Conservation (phyloP, 2,797 vertebrate species). For the Psittacula echo region DNA sequence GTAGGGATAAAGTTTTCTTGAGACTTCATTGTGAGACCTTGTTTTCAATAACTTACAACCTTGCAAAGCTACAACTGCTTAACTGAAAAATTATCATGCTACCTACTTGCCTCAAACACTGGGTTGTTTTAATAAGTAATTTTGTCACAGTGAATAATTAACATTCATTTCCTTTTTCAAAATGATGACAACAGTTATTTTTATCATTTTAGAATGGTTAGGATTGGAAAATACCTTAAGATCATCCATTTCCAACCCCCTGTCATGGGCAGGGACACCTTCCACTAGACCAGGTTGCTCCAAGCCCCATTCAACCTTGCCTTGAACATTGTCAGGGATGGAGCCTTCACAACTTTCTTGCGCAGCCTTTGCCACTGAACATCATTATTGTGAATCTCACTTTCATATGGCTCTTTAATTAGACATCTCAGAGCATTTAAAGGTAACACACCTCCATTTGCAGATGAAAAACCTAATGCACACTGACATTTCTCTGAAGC, state of each 20-base stretch:
- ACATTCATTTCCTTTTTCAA: background rate
- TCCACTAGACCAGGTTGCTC: background rate
- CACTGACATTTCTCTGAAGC: background rate
- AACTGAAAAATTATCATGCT: background rate
- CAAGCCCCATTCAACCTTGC: background rate
- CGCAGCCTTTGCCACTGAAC: background rate
- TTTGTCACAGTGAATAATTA: background rate
- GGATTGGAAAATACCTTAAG: background rate
- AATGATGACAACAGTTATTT: background rate
- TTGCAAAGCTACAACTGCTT: background rate
- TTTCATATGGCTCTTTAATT: background rate
- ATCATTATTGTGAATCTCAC: background rate
- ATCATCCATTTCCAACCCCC: background rate
- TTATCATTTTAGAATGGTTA: background rate
- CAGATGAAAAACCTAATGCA: background rate
- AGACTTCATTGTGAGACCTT: background rate
- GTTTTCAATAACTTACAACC: background rate
- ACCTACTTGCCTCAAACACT: background rate
- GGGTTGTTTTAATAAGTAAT: background rate
- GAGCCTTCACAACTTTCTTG: background rate
- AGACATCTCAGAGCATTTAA: background rate
- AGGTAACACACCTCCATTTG: background rate
- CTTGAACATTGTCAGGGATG: background rate
- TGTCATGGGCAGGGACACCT: background rate
- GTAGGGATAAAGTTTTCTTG: background rate